phyloP scores from a whole-genome alignment of 2,113 vertebrate species.

The Bubo scandiacus region DNA sequence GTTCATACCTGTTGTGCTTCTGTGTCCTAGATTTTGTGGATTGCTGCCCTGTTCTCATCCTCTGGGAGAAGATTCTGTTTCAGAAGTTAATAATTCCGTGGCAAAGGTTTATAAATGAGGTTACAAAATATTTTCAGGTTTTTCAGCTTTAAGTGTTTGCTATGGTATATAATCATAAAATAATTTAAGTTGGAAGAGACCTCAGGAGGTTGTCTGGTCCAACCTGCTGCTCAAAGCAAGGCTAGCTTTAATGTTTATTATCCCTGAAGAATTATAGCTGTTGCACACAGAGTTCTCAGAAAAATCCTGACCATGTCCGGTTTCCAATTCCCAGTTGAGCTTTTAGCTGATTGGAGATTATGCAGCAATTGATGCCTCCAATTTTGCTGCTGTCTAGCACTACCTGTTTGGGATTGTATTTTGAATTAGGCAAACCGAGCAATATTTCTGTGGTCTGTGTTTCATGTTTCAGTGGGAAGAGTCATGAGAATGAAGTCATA shows the following conservation, averaged over 20 bases:
- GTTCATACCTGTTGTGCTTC: background rate
- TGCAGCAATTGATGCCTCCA: background rate
- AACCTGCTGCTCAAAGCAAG: background rate
- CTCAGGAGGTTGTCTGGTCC: background rate
- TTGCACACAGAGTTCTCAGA: background rate
- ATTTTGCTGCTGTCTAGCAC: background rate
- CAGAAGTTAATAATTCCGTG: slow-evolving; percentile 22
- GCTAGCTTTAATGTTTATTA: background rate
- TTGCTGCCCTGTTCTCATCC: background rate
- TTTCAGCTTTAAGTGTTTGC: background rate
- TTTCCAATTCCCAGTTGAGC: background rate
- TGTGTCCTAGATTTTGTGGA: slow-evolving; percentile 26
- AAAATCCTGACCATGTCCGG: background rate
- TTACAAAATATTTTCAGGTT: background rate
- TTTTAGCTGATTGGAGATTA: background rate
- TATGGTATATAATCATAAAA: background rate
- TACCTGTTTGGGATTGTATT: background rate
- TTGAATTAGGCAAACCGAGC: background rate
- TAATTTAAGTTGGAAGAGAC: background rate
- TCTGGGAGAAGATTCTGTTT: slow-evolving; percentile 17
- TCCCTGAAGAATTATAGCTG: background rate
- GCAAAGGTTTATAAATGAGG: slow-evolving; percentile 14
- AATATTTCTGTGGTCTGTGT: background rate
- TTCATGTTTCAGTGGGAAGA: background rate
- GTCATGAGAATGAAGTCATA: background rate